phyloP scores from a whole-genome alignment of 2,797 vertebrate genomes.

The Cossypha polioptera region DNA sequence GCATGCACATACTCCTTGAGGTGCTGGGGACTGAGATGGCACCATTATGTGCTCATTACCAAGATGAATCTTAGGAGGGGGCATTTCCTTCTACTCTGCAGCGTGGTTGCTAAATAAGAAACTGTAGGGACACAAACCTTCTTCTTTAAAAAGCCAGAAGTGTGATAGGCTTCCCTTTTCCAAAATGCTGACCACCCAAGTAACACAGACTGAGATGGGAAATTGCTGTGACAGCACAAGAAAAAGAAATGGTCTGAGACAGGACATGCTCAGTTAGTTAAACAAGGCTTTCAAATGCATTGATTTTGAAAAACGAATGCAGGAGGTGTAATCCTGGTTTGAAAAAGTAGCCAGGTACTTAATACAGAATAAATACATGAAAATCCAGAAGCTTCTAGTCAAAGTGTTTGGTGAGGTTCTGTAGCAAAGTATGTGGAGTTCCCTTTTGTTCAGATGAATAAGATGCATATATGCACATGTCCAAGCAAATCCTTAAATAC shows the following conservation, averaged over 20 bases:
- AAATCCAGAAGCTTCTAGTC: background rate
- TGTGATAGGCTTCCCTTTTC: background rate
- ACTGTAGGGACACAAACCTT: background rate
- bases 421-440: background rate
- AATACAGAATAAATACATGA: background rate
- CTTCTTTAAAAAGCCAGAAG: background rate
- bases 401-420: background rate
- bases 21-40: background rate
- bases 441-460: background rate
- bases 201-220: background rate
- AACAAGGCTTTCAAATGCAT: background rate
- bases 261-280: background rate
- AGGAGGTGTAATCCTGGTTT: background rate
- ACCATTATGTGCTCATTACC: background rate
- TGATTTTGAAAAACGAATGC: background rate
- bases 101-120: background rate
- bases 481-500: background rate
- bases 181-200: background rate
- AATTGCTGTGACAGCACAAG: background rate
- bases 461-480: background rate
- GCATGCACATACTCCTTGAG: accelerated
- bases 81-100: background rate
- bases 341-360: background rate
- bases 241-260: background rate
- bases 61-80: background rate